phyloP scores from a whole-genome alignment of 1,140 invertebrate species.

The Scaptomyza pallida region DNA sequence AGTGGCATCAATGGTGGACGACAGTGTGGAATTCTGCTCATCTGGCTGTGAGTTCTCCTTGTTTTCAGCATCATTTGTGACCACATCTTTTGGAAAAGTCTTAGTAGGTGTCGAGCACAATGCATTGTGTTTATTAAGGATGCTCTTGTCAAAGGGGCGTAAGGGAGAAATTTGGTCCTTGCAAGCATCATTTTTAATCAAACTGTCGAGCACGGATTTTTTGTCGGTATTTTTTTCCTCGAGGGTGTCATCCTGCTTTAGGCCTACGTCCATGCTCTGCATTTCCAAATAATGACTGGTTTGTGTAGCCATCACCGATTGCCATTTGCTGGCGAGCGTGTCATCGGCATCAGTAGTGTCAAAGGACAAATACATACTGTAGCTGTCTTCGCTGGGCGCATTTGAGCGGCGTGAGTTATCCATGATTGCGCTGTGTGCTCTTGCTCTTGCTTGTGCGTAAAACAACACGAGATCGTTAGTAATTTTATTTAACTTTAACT shows the following conservation, averaged over 20 bases:
- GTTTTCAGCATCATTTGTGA: slow-evolving; percentile 28
- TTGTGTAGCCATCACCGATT: slow-evolving; percentile 50
- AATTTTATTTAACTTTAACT: slow-evolving; percentile 4
- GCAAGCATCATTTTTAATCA: slow-evolving; percentile 31
- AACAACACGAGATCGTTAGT: not conserved
- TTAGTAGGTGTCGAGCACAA: slow-evolving; percentile 72
- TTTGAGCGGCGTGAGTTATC: slow-evolving; percentile 61
- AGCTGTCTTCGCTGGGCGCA: slow-evolving; percentile 57
- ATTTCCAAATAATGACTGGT: slow-evolving; percentile 57
- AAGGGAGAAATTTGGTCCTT: slow-evolving; percentile 57
- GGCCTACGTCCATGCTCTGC: slow-evolving; percentile 51
- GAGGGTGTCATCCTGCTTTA: slow-evolving; percentile 20
- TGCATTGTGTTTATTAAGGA: slow-evolving; percentile 66
- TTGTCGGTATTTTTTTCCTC: slow-evolving; percentile 48
- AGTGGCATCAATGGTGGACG: slow-evolving; percentile 51
- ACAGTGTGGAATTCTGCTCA: slow-evolving; percentile 60
- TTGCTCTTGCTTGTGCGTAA: slow-evolving; percentile 5
- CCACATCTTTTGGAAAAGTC: not conserved
- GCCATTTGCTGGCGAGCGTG: slow-evolving; percentile 65
- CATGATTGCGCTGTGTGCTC: slow-evolving; percentile 29
- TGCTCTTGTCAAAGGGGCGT: slow-evolving; percentile 62
- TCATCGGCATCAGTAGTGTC: slow-evolving; percentile 49
- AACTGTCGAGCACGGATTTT: slow-evolving; percentile 40
- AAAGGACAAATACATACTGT: slow-evolving; percentile 77
- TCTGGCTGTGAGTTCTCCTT: slow-evolving; percentile 69